phyloP scores from a whole-genome alignment of 1,140 invertebrate genomes.

The Drosophila pachea region DNA sequence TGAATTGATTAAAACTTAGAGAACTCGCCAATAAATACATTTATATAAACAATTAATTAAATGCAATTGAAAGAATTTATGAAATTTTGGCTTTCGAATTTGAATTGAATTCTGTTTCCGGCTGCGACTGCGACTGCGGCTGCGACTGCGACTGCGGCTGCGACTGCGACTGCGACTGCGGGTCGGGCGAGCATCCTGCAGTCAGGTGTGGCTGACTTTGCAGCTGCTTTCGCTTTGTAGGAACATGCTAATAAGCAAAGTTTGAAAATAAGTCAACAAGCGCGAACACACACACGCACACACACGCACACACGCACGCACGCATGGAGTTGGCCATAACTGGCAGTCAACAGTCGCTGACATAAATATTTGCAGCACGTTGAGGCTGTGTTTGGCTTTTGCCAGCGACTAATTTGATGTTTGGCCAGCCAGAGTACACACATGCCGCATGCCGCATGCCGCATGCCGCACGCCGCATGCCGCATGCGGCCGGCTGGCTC shows the following conservation, averaged over 20 bases:
- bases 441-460: not conserved
- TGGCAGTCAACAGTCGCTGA: slow-evolving; percentile 12
- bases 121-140: no score
- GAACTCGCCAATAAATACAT: no score
- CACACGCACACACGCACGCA: not conserved
- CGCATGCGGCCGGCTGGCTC: not conserved
- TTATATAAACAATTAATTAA: no score
- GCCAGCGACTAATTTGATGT: slow-evolving; percentile 36
- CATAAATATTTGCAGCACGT: slow-evolving; percentile 31
- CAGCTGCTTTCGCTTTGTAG: not conserved
- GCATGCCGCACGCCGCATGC: not conserved
- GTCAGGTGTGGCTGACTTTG: not conserved
- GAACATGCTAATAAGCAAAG: slow-evolving; percentile 22
- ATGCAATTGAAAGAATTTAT: no score
- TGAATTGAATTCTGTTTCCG: no score
- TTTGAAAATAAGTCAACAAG: slow-evolving; percentile 24
- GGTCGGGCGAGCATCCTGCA: not conserved
- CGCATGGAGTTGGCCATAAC: slow-evolving; percentile 7
- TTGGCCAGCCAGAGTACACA: slow-evolving; percentile 12
- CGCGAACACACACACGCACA: not conserved
- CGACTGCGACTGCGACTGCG: no score
- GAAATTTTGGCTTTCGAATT: no score
- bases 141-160: no score
- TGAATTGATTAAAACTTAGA: no score
- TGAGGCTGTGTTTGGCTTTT: slow-evolving; percentile 24